Evolutionary conservation across 2,888 invertebrate genomes (phyloP), one percentile per base, ranked within the genome.

Genomic region (Zootermopsis nevadensis): DNA sequence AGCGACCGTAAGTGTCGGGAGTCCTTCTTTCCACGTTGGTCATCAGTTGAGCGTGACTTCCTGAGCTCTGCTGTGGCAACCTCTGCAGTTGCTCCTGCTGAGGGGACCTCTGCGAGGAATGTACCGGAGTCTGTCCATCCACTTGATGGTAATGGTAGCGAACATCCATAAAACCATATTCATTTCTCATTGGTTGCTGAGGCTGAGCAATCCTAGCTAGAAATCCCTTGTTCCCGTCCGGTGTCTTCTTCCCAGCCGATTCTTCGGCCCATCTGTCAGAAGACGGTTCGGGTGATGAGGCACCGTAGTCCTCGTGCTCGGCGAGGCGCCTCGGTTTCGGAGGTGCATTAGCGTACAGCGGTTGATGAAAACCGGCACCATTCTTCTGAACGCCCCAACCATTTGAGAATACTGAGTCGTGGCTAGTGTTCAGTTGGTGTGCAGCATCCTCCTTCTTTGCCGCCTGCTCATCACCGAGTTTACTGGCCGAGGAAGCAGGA

Each of bases 311-410:
- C 12, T 87, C 85, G 2, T 86, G 85, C 31, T 85, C 85, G 33
- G 83, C 55, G 30, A 84, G 48, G 82, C 97, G 92, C 87, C 96
- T 91, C 0, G 97, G 97, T 88, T 97, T 97, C 0, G 97, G 97
- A 22, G 97, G 97, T 4, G 97, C 97, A 89, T 97, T 97, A 0
- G 96, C 97, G 88, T 97, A 97, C 1, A 97, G 92, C 0, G 97
- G 96, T 87, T 95, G 94, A 8, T 91, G 83, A 76, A 76, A 82
- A 3, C 76, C 84, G 24, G 38, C 6, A 15, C 67, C 80, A n/a
- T 80, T 72, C 31, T 76, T 80, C 81, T 80, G 84, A 31, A 31
- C 67, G 24, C 82, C 77, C 85, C 84, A 85, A 27, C 85, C 85
- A 76, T 85, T 85, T 22, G 83, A 83, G n/a, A 82, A 60, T 10